Evolutionary conservation across 1,140 invertebrate genomes (phyloP), one percentile per base, ranked within the genome.

Genomic region (Caenorhabditis remanei): DNA sequence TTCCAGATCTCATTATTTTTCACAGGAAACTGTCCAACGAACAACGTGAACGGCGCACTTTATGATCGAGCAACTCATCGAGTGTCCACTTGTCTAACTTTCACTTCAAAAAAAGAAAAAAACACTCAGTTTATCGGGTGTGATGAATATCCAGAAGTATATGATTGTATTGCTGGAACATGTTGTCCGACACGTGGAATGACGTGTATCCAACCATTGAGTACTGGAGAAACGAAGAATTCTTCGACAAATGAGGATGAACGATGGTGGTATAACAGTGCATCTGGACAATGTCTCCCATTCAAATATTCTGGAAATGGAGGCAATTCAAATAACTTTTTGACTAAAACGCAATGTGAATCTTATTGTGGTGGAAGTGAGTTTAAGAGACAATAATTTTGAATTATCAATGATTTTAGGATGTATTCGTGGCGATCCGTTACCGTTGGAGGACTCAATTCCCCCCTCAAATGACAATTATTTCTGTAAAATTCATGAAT

Each of bases 111-210:
- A 43, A 87, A 89, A 56, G 87, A 88, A 63, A 83, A 88, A 16
- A 84, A 89, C 3, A 83, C 71, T 14, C 88, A 85, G n/a, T 90
- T 90, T 67, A 86, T 90, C 14, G 90, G 90, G 16, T 90, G 90
- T 75, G 90, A 90, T 41, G 90, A 90, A 58, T 90, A 75, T 63
- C 90, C 90, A 16, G 90, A 90, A 58, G 58, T 90, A 6, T 90
- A 89, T 79, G 90, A 90, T 67, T 90, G 90, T 61, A 87, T 90
- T 19, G 87, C 85, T 58, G 90, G 90, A 53, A 75, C 90, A 21
- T 90, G 90, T 56, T 90, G 90, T 83, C 90, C 90, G 13, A 90
- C 90, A n/a, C 32, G 88, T 87, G 88, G 88, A 84, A 65, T 90
- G 58, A 89, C 90, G 0, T 90, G 90, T 50, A 85, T 90, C 48